A percentile compares a stretch with the other conserved stretches of the same genome.
Conservation (phyloP, 2,797 vertebrate species). For the Lithobates pipiens region DNA sequence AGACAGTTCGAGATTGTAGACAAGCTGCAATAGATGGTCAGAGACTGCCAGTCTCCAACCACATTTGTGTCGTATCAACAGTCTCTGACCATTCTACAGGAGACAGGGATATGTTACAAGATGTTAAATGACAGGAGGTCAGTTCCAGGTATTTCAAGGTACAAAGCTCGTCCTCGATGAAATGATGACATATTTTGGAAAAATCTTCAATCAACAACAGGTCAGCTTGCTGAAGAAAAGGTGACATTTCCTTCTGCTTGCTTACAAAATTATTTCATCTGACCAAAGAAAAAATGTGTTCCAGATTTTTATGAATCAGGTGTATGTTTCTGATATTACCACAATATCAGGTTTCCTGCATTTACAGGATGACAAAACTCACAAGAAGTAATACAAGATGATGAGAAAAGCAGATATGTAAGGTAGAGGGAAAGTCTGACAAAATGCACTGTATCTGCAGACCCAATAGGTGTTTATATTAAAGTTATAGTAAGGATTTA, state of each 20-base stretch:
- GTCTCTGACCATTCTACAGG: no score
- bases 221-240: neutral
- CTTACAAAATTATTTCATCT: slow-evolving; percentile 43
- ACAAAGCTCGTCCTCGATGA: neutral
- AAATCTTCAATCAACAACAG: slow-evolving; percentile 22
- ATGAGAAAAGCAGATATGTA: slow-evolving; percentile 50
- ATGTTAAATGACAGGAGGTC: neutral
- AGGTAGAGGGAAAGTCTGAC: neutral
- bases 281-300: slow-evolving; percentile 31
- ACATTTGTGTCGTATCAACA: no score
- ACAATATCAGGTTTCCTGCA: slow-evolving; percentile 45
- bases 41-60: no score
- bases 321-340: slow-evolving; percentile 55
- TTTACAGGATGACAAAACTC: slow-evolving; percentile 38
- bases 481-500: neutral
- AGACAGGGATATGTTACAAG: no score
- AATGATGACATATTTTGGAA: slow-evolving; percentile 27
- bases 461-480: neutral
- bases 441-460: neutral
- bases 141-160: neutral
- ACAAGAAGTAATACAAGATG: slow-evolving; percentile 39
- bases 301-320: slow-evolving; percentile 55
- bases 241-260: slow-evolving; percentile 3
- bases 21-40: no score
- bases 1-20: no score